phyloP scores from a whole-genome alignment of 2,113 vertebrate species.

The Carassius auratus region DNA sequence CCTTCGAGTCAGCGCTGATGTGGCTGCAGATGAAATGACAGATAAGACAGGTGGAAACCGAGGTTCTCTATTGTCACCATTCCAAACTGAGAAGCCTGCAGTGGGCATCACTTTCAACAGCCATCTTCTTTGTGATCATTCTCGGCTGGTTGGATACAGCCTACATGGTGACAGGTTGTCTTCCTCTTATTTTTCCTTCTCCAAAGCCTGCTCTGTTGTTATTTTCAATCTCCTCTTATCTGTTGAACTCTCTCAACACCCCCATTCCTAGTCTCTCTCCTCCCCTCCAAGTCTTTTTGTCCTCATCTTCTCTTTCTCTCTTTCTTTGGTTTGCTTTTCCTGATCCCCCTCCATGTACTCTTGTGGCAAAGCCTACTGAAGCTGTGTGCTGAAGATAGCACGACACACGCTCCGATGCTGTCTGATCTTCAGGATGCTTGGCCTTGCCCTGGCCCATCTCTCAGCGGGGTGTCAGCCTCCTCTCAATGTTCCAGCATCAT shows the following conservation, averaged over 20 bases:
- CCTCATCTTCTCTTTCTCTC: not conserved
- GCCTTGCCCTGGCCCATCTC: conserved; percentile 33
- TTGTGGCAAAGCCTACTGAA: conserved; percentile 32
- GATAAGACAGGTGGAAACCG: not conserved
- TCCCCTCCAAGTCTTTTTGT: conserved; percentile 26
- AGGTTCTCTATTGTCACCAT: conserved; percentile 28
- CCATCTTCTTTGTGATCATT: conserved; percentile 41
- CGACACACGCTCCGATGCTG: conserved; percentile 1
- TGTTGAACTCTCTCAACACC: conserved; percentile 32
- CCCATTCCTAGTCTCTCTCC: conserved; percentile 2
- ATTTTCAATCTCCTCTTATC: conserved; percentile 5
- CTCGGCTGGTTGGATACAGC: conserved; percentile 9
- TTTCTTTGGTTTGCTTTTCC: not conserved
- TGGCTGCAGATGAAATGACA: not conserved
- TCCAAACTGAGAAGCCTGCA: conserved; percentile 4
- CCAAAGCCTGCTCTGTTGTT: not conserved
- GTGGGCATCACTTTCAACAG: conserved; percentile 12
- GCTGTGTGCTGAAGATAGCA: conserved; percentile 36
- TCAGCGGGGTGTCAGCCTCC: conserved; percentile 29
- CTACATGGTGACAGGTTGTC: conserved; percentile 11
- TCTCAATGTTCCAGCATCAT: conserved; percentile 32
- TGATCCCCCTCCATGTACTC: not conserved
- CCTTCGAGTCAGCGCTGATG: conserved; percentile 6
- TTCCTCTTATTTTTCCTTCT: conserved; percentile 3
- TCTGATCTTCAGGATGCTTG: conserved; percentile 42